phyloP scores from a whole-genome alignment of 2,797 vertebrate genomes.

The Anomalospiza imberbis region DNA sequence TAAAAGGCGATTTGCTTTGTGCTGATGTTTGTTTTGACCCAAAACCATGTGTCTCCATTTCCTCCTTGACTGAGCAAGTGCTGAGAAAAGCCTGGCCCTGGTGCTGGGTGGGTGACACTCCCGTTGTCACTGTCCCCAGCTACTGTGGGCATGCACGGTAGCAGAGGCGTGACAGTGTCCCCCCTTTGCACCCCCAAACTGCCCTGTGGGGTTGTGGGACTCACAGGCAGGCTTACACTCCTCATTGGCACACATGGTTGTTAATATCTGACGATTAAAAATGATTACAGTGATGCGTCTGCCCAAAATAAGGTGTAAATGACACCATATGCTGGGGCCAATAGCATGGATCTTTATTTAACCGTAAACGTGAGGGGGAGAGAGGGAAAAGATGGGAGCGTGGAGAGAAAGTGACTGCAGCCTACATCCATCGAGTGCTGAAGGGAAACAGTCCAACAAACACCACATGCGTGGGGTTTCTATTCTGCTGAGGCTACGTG shows the following conservation, averaged over 20 bases:
- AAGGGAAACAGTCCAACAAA: no score
- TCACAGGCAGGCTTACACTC: rapidly evolving
- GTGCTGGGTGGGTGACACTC: not conserved
- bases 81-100: not conserved
- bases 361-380: rapidly evolving
- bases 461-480: not conserved
- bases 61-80: not conserved
- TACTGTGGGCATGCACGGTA: rapidly evolving
- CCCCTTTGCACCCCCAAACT: rapidly evolving
- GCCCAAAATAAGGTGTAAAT: not conserved
- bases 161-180: not conserved
- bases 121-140: rapidly evolving
- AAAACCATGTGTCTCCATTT: not conserved
- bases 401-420: not conserved
- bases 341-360: not conserved
- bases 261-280: not conserved
- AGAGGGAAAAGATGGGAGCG: not conserved
- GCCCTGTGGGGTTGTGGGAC: no score
- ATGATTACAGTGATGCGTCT: not conserved
- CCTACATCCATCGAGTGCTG: no score
- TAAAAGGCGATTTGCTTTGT: not conserved
- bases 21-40: not conserved
- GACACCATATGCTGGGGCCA: not conserved
- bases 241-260: rapidly evolving
- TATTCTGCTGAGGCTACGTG: no score